Evolutionary conservation across 2,113 vertebrate species (phyloP).

Genomic region (Nycticorax nycticorax): DNA sequence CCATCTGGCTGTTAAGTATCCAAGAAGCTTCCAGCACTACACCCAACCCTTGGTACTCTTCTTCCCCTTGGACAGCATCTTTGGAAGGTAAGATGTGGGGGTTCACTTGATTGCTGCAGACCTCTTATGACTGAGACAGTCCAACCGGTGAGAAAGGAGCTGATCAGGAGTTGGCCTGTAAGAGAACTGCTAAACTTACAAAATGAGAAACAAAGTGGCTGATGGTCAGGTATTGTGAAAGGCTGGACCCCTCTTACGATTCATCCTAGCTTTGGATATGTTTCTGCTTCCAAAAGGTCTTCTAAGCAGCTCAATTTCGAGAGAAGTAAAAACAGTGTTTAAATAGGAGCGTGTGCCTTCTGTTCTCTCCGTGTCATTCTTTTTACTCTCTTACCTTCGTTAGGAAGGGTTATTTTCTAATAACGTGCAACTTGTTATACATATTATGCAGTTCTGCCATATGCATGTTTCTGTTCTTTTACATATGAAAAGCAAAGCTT

Average conservation of each 20-base stretch:
- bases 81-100: constrained; percentile 66
- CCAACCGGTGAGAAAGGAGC: background rate
- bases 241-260: background rate
- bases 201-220: background rate
- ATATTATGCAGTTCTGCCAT: background rate
- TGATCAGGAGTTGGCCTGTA: background rate
- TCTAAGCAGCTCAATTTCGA: background rate
- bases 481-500: background rate
- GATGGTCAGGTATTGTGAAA: background rate
- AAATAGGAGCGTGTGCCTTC: background rate
- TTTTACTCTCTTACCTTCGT: background rate
- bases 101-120: background rate
- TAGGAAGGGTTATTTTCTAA: background rate
- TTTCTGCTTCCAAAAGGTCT: background rate
- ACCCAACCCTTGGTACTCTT: background rate
- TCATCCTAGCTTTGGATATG: background rate
- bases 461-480: background rate
- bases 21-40: constrained; percentile 16
- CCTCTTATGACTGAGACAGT: background rate
- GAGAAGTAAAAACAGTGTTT: background rate
- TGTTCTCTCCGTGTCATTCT: background rate
- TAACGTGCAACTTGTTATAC: background rate
- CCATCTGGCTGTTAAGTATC: background rate
- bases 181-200: background rate
- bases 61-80: background rate